Evolutionary conservation across 2,113 vertebrate species (phyloP).

Genomic region (Camelus dromedarius): DNA sequence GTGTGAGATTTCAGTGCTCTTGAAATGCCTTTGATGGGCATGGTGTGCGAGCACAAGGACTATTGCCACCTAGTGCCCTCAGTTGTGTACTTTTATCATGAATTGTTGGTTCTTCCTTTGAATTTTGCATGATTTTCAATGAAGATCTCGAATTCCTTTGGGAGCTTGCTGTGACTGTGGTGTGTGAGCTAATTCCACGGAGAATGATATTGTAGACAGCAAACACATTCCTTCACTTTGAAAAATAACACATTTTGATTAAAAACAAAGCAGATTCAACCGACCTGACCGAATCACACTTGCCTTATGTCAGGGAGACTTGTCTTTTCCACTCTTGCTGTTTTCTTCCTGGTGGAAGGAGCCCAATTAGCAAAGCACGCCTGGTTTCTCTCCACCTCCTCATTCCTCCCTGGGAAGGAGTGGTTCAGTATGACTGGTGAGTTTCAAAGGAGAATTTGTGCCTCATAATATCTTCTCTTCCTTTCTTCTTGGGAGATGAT

Average conservation of each 20-base stretch:
- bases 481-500: neutral
- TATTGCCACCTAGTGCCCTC: conserved; percentile 8
- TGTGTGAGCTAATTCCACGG: conserved; percentile 10
- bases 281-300: too few species aligned
- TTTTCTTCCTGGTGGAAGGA: conserved; percentile 6
- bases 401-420: neutral
- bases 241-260: neutral
- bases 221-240: conserved; percentile 28
- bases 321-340: neutral
- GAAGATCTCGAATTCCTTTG: conserved; percentile 4
- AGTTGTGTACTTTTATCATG: conserved; percentile 1
- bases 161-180: neutral
- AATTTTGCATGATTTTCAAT: conserved; percentile 50
- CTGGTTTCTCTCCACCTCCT: neutral
- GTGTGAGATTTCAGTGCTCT: conserved; percentile 51
- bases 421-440: neutral
- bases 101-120: conserved; percentile 50
- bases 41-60: neutral
- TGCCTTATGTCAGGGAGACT: too few species aligned
- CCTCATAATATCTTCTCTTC: neutral
- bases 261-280: too few species aligned
- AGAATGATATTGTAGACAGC: conserved; percentile 12
- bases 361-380: neutral
- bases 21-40: conserved; percentile 61
- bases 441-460: neutral